These are phyloP conservation scores for Netelia virgata DNA, from an alignment of 2,888 invertebrate species.

Conservation along the genomic window DNA sequence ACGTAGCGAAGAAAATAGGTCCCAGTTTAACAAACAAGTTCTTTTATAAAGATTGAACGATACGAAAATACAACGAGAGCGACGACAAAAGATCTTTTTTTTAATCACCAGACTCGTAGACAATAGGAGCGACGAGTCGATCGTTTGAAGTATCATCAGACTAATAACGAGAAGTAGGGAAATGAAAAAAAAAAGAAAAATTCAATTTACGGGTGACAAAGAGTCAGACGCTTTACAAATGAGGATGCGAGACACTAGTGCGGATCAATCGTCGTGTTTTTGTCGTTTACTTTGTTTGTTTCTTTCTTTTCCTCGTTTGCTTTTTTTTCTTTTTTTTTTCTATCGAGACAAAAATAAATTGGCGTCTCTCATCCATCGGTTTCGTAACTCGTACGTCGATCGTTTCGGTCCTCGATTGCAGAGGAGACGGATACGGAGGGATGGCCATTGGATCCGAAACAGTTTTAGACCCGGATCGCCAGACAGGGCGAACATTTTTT, in stretches of 20 bases:
- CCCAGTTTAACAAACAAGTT: too few relatives aligned
- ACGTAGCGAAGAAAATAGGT: too few relatives aligned
- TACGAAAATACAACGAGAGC: too few relatives aligned
- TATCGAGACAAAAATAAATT: conserved; percentile 66
- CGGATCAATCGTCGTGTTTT: conserved; percentile 57
- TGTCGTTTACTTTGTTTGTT: neutral
- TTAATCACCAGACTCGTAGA: neutral
- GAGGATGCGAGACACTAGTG: conserved; percentile 30
- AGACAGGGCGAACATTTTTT: conserved; percentile 43
- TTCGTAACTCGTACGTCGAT: conserved; percentile 63
- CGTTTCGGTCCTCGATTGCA: conserved; percentile 45
- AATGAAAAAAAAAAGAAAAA: conserved; percentile 20
- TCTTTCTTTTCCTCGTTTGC: conserved; percentile 16
- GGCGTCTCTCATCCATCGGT: conserved; percentile 59
- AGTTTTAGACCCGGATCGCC: conserved; percentile 36
- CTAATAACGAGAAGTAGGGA: neutral
- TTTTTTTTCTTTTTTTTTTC: conserved; percentile 42
- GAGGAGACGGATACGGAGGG: conserved; percentile 9
- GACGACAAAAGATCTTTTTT: neutral
- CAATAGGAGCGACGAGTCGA: neutral
- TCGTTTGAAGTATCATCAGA: neutral
- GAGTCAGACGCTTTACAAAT: conserved; percentile 40
- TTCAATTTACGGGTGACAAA: conserved; percentile 38
- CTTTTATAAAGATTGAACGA: too few relatives aligned
- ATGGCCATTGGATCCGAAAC: conserved; percentile 46